phyloP scores from a whole-genome alignment of 1,140 invertebrate species.

The Lanistes nyassanus region DNA sequence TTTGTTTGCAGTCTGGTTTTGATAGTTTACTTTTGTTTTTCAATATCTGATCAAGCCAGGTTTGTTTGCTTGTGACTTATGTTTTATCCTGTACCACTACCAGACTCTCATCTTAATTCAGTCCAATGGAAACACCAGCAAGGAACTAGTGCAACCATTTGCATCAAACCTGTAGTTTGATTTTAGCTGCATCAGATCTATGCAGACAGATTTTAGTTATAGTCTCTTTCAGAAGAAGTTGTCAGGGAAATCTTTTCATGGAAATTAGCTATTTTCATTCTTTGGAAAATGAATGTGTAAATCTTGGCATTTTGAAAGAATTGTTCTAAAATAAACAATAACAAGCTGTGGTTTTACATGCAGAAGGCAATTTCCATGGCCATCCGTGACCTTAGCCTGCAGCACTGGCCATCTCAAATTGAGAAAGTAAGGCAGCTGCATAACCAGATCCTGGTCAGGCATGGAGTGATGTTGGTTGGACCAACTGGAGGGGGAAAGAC shows the following conservation, averaged over 20 bases:
- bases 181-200: too few species aligned
- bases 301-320: not conserved
- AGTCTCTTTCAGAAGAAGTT: too few species aligned
- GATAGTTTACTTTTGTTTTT: not conserved
- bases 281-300: not conserved
- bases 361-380: slow-evolving; percentile 65
- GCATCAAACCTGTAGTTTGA: too few species aligned
- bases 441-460: slow-evolving; percentile 64
- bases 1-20: not conserved
- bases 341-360: slow-evolving; percentile 27
- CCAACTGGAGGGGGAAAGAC: slow-evolving; percentile 66
- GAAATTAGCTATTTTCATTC: not conserved
- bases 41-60: too few species aligned
- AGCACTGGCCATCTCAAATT: slow-evolving; percentile 62
- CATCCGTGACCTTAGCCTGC: slow-evolving; percentile 56
- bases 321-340: too few species aligned
- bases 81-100: too few species aligned
- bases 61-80: too few species aligned
- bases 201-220: too few species aligned
- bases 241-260: too few species aligned
- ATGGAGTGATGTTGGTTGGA: slow-evolving; percentile 67
- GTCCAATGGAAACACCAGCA: too few species aligned
- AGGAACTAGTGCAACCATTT: too few species aligned
- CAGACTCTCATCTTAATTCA: too few species aligned
- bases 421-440: slow-evolving; percentile 66